Conservation (phyloP, 2,888 invertebrate species). For the Stenolophus ochropezus region DNA sequence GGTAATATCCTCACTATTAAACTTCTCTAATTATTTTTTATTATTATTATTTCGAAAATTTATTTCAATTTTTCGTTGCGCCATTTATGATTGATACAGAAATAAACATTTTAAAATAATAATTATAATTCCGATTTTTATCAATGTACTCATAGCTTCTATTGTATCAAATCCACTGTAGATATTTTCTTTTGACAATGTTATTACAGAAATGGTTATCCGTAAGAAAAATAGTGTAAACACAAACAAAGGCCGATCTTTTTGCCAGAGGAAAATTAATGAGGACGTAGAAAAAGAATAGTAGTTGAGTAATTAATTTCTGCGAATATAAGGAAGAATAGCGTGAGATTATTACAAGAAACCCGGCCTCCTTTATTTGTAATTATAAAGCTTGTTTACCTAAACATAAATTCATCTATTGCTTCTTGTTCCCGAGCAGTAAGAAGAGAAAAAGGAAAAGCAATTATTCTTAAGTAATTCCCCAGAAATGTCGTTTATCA, state of each 20-base stretch:
- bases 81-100: too few species aligned
- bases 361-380: background rate
- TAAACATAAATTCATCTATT: constrained; percentile 33
- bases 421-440: constrained; percentile 1
- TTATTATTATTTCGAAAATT: too few species aligned
- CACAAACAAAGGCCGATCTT: background rate
- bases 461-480: constrained; percentile 52
- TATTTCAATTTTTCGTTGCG: too few species aligned
- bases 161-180: too few species aligned
- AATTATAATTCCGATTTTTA: too few species aligned
- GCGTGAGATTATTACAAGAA: background rate
- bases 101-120: too few species aligned
- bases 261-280: background rate
- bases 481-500: constrained; percentile 48
- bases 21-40: too few species aligned
- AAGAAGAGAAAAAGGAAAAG: constrained; percentile 24
- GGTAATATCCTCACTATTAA: too few species aligned
- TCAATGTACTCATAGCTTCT: too few species aligned
- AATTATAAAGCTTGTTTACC: constrained; percentile 20
- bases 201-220: background rate
- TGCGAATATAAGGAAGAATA: background rate
- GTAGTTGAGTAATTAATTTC: constrained; percentile 4
- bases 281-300: background rate
- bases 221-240: background rate
- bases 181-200: background rate